These are phyloP conservation scores for Heliconius hortense DNA, from an alignment of 2,888 invertebrate species.

Conservation along the genomic window DNA sequence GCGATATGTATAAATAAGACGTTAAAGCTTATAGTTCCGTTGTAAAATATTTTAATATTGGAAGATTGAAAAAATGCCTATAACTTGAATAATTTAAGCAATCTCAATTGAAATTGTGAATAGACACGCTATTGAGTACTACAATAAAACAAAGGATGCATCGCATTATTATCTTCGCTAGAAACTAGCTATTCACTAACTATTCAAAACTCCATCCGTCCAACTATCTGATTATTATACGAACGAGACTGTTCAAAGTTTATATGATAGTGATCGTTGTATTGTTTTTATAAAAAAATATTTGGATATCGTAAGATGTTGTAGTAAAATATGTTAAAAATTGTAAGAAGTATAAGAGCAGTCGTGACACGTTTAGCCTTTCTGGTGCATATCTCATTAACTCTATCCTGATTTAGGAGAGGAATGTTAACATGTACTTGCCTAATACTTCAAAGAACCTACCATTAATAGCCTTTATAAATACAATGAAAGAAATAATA, in stretches of 20 bases:
- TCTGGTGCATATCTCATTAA: background rate
- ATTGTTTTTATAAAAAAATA: background rate
- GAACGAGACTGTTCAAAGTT: slow-evolving; percentile 12
- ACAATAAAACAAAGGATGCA: slow-evolving; percentile 19
- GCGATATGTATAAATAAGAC: too few species aligned
- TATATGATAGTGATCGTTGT: slow-evolving; percentile 1
- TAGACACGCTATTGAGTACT: background rate
- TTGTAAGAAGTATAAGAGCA: background rate
- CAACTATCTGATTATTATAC: slow-evolving; percentile 20
- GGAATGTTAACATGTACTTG: background rate
- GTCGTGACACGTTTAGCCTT: background rate
- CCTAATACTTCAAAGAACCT: too few species aligned
- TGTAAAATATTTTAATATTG: too few species aligned
- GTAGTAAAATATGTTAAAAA: background rate
- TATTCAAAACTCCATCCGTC: slow-evolving; percentile 19
- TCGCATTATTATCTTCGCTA: slow-evolving; percentile 13
- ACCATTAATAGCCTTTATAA: too few species aligned
- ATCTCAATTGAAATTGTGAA: background rate
- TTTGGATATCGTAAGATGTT: background rate
- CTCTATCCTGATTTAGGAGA: background rate
- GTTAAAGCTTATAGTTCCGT: too few species aligned
- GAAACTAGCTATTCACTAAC: slow-evolving; percentile 17
- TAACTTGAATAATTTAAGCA: background rate
- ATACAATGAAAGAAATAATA: too few species aligned
- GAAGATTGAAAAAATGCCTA: background rate